Evolutionary conservation across 1,140 invertebrate genomes (phyloP).

Genomic region (Atopsyche davidsoni): DNA sequence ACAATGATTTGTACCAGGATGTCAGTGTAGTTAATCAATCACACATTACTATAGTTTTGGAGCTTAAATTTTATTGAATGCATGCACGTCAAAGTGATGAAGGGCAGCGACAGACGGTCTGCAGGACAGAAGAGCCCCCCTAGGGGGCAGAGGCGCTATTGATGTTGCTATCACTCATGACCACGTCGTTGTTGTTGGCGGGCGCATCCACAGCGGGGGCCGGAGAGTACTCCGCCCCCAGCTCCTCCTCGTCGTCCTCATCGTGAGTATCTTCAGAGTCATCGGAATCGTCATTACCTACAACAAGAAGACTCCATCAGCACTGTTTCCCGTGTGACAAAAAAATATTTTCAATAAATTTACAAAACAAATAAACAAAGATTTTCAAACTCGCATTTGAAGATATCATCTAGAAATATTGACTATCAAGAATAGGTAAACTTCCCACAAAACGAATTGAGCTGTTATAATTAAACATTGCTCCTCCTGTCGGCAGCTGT

Average conservation of each 20-base stretch:
- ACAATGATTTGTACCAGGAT: too few relatives aligned
- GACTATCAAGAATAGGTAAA: neutral
- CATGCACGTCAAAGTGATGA: too few relatives aligned
- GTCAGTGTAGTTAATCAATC: too few relatives aligned
- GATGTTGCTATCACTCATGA: slow-evolving; percentile 29
- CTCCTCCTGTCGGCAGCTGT: too few relatives aligned
- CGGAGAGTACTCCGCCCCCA: slow-evolving; percentile 54
- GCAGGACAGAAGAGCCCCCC: too few relatives aligned
- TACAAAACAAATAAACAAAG: neutral
- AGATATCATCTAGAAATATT: neutral
- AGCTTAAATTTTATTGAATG: too few relatives aligned
- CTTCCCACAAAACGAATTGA: neutral
- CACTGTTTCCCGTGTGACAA: too few relatives aligned
- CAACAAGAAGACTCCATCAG: slow-evolving; percentile 22
- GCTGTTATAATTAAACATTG: neutral
- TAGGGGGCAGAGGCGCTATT: slow-evolving; percentile 12
- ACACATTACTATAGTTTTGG: too few relatives aligned
- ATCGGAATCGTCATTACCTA: slow-evolving; percentile 60
- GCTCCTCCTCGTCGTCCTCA: slow-evolving; percentile 60
- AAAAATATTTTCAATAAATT: neutral
- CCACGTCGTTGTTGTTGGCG: slow-evolving; percentile 32
- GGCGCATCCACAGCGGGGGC: slow-evolving; percentile 44
- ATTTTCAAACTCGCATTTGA: neutral
- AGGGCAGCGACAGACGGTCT: too few relatives aligned
- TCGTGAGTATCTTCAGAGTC: slow-evolving; percentile 63